A percentile compares a stretch with the other conserved stretches of the same genome.
Evolutionary conservation across 2,797 vertebrate genomes (phyloP).

Genomic region (Streptopelia turtur): DNA sequence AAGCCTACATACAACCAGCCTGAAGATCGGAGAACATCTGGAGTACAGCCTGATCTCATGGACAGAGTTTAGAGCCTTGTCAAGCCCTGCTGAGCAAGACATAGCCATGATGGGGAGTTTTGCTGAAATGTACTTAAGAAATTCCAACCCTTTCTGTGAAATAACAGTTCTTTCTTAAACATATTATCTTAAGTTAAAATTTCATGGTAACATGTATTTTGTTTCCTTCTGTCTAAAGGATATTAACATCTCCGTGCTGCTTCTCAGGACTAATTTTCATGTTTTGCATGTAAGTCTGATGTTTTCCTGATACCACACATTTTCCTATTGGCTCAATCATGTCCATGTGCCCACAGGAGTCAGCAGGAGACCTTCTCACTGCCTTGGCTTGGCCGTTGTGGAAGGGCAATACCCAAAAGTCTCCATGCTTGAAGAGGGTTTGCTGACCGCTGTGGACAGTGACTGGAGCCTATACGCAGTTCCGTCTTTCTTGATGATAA

Average conservation of each 20-base stretch:
- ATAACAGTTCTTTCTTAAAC: background rate
- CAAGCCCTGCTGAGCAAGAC: background rate
- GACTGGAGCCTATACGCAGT: background rate
- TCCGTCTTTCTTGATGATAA: background rate
- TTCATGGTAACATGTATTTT: background rate
- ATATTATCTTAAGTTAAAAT: background rate
- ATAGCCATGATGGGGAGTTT: background rate
- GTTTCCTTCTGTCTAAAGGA: background rate
- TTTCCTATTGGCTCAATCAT: rapidly evolving
- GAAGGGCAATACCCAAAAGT: background rate
- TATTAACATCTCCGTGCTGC: background rate
- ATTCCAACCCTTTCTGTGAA: background rate
- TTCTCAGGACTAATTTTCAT: background rate
- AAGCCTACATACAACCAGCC: rapidly evolving
- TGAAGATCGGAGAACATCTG: background rate
- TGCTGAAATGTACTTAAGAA: background rate
- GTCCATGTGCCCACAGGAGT: background rate
- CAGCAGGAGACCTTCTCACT: background rate
- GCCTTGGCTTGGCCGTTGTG: background rate
- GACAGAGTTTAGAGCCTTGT: background rate
- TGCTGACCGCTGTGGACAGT: background rate
- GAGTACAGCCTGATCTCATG: background rate
- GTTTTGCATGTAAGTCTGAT: background rate
- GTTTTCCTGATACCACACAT: background rate
- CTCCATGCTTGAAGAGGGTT: background rate